A percentile compares a stretch with the other conserved stretches of the same genome.
These are phyloP conservation scores for Gambusia affinis DNA, from an alignment of 2,113 vertebrate species.

Conservation along the genomic window DNA sequence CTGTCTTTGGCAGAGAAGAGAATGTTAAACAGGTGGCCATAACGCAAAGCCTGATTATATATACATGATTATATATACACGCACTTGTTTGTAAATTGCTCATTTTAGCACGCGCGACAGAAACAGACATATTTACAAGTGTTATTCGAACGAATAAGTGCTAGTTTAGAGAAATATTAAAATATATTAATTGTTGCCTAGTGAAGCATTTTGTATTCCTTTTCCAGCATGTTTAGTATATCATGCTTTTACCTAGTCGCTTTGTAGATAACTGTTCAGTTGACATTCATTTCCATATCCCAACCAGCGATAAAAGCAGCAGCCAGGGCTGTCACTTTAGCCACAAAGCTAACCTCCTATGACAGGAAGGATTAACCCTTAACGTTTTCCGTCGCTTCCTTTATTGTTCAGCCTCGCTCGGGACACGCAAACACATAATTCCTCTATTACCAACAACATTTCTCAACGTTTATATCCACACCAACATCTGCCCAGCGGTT, in stretches of 20 bases:
- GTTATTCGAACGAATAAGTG: background rate
- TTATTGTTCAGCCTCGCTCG: background rate
- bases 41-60: too few relatives aligned
- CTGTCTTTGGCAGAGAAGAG: too few relatives aligned
- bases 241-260: background rate
- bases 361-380: constrained; percentile 25
- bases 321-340: constrained; percentile 26
- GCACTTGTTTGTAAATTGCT: background rate
- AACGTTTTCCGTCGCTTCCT: background rate
- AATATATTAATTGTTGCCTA: background rate
- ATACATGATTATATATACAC: too few relatives aligned
- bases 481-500: constrained; percentile 38
- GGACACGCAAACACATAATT: background rate
- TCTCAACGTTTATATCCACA: background rate
- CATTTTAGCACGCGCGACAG: background rate
- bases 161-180: background rate
- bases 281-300: constrained; percentile 29
- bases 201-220: too few relatives aligned
- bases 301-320: constrained; percentile 24
- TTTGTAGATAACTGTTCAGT: background rate
- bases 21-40: too few relatives aligned
- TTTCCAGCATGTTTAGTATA: too few relatives aligned
- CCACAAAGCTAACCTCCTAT: constrained; percentile 49
- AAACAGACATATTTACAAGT: background rate
- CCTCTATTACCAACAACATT: background rate